Evolutionary conservation across 1,140 invertebrate species (phyloP).

Genomic region (Sitophilus oryzae): DNA sequence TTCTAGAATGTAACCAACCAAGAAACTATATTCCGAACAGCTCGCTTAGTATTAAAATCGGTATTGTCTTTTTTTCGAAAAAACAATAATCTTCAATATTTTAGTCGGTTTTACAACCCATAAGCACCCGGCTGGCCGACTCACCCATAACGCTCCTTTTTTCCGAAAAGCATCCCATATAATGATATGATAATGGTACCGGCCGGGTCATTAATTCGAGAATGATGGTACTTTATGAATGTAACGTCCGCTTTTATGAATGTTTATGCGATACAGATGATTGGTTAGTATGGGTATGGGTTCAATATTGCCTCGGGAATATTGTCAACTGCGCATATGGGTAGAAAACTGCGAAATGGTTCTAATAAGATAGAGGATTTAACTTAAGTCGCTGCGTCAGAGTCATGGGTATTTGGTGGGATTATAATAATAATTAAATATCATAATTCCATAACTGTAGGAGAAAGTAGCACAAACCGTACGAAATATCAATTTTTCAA

Average conservation of each 20-base stretch:
- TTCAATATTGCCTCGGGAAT: conserved; percentile 8
- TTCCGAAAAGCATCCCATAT: conserved; percentile 27
- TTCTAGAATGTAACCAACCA: too few relatives aligned
- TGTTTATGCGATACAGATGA: conserved; percentile 45
- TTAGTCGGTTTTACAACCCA: conserved; percentile 21
- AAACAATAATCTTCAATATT: conserved; percentile 9
- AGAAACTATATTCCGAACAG: too few relatives aligned
- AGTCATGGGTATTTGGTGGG: too few relatives aligned
- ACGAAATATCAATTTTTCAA: too few relatives aligned
- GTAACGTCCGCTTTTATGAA: conserved; percentile 44
- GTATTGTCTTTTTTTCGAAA: too few relatives aligned
- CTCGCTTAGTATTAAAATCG: too few relatives aligned
- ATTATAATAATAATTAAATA: too few relatives aligned
- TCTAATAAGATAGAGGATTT: too few relatives aligned
- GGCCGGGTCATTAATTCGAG: conserved; percentile 38
- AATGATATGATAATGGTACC: conserved; percentile 42
- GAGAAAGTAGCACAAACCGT: too few relatives aligned
- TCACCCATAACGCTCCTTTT: conserved; percentile 25
- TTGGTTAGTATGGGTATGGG: conserved; percentile 41
- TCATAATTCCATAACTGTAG: too few relatives aligned
- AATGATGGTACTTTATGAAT: conserved; percentile 43
- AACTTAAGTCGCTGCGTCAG: too few relatives aligned
- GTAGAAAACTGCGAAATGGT: too few relatives aligned
- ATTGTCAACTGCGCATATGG: conserved; percentile 7
- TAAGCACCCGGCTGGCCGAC: conserved; percentile 5